A percentile compares a stretch with the other conserved stretches of the same genome.
phyloP scores from a whole-genome alignment of 1,140 invertebrate genomes.

The Dreissena polymorpha region DNA sequence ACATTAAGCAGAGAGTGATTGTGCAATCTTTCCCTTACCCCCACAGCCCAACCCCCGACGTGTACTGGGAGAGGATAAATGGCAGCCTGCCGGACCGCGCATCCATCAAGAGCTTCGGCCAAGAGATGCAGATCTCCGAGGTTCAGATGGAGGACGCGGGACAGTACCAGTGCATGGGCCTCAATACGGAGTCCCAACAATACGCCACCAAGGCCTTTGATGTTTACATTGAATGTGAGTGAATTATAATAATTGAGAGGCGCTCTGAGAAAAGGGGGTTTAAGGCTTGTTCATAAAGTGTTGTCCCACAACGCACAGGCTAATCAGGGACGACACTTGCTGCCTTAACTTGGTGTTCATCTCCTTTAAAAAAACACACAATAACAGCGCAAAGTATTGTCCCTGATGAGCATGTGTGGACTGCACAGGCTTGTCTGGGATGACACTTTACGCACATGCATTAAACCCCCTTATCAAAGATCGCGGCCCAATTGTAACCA shows the following conservation, averaged over 20 bases:
- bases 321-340: too few species aligned
- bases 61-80: constrained; percentile 65
- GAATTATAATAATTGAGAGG: background rate
- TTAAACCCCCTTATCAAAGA: too few species aligned
- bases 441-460: too few species aligned
- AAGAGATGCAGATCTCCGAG: constrained; percentile 69
- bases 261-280: too few species aligned
- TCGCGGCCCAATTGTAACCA: constrained; percentile 53
- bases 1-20: too few species aligned
- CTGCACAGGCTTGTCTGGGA: too few species aligned
- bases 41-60: constrained; percentile 70
- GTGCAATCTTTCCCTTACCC: background rate
- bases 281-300: too few species aligned
- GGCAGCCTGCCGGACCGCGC: constrained; percentile 53
- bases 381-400: too few species aligned
- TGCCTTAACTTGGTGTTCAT: too few species aligned
- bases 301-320: too few species aligned
- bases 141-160: constrained; percentile 70
- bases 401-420: too few species aligned
- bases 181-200: constrained; percentile 61
- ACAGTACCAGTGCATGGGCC: constrained; percentile 72
- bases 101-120: constrained; percentile 66
- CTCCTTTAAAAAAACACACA: too few species aligned
- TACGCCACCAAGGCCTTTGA: constrained; percentile 57
- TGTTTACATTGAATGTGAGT: constrained; percentile 72